These are phyloP conservation scores for Corticium candelabrum DNA, from an alignment of 37 sponge, comb jelly and placozoan genomes.

Conservation along the genomic window DNA sequence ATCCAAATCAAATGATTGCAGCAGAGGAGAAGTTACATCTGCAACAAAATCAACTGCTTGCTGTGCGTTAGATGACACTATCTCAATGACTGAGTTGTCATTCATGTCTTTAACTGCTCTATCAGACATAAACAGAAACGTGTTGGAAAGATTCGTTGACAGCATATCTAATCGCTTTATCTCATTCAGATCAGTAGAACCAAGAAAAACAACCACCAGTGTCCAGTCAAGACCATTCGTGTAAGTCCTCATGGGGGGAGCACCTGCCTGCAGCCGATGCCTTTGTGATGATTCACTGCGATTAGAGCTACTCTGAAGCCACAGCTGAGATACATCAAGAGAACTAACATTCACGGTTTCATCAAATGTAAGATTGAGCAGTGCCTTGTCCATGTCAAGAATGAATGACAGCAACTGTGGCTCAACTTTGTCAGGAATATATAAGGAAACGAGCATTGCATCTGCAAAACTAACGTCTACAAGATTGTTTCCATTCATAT, in stretches of 20 bases:
- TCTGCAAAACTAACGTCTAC: background rate
- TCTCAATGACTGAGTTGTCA: constrained; percentile 46
- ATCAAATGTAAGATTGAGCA: constrained; percentile 60
- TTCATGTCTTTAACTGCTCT: constrained; percentile 6
- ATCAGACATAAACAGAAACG: background rate
- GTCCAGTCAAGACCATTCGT: background rate
- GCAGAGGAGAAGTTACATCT: constrained; percentile 42
- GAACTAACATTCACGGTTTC: constrained; percentile 47
- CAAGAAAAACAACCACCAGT: background rate
- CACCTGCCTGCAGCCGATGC: background rate
- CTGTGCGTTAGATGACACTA: background rate
- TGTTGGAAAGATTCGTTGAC: background rate
- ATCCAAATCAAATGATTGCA: constrained; percentile 46
- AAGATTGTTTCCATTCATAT: constrained; percentile 62
- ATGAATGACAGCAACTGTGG: constrained; percentile 49
- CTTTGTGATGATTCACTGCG: background rate
- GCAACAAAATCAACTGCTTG: constrained; percentile 20
- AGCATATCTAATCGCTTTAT: background rate
- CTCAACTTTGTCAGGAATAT: constrained; percentile 22
- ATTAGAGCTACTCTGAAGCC: constrained; percentile 24
- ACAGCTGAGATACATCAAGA: constrained; percentile 28
- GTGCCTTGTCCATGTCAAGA: constrained; percentile 53
- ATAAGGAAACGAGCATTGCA: constrained; percentile 22
- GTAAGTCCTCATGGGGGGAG: background rate
- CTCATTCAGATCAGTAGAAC: background rate